Percentiles rank a stretch among this genome's conserved stretches.
phyloP scores from a whole-genome alignment of 2,888 invertebrate species.

The Conus canariensis region DNA sequence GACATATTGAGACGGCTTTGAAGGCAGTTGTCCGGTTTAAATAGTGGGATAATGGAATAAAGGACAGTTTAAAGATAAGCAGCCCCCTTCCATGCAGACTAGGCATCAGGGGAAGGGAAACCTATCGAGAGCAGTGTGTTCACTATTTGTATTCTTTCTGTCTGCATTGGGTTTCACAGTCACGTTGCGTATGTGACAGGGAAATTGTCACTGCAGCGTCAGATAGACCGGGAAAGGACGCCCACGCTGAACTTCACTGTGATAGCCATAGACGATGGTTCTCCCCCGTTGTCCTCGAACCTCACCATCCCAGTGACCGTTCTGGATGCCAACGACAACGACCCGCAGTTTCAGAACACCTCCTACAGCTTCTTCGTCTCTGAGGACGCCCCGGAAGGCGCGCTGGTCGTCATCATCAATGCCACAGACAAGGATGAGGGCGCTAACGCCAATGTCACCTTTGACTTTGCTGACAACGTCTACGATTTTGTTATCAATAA shows the following conservation, averaged over 20 bases:
- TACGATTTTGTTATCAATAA: conserved; percentile 86
- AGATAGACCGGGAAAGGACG: conserved; percentile 81
- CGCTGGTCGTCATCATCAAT: conserved; percentile 84
- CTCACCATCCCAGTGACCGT: conserved; percentile 86
- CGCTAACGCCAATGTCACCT: conserved; percentile 84
- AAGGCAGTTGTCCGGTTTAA: too few relatives aligned
- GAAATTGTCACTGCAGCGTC: conserved; percentile 78
- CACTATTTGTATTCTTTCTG: too few relatives aligned
- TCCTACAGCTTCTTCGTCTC: conserved; percentile 49
- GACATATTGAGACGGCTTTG: too few relatives aligned
- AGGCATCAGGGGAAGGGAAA: too few relatives aligned
- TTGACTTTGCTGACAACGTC: conserved; percentile 87
- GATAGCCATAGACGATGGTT: conserved; percentile 66
- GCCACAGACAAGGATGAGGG: conserved; percentile 85
- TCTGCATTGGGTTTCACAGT: too few relatives aligned
- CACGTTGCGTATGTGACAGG: conserved; percentile 51
- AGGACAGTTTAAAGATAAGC: too few relatives aligned
- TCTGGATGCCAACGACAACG: conserved; percentile 88
- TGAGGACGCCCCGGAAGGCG: conserved; percentile 62
- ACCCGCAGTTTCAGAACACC: conserved; percentile 83
- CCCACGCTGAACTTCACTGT: conserved; percentile 58
- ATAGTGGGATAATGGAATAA: too few relatives aligned
- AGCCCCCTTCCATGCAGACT: too few relatives aligned
- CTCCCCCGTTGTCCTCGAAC: conserved; percentile 61
- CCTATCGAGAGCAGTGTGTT: too few relatives aligned